Evolutionary conservation across 1,140 invertebrate species (phyloP).

Genomic region (Heterodera schachtii): DNA sequence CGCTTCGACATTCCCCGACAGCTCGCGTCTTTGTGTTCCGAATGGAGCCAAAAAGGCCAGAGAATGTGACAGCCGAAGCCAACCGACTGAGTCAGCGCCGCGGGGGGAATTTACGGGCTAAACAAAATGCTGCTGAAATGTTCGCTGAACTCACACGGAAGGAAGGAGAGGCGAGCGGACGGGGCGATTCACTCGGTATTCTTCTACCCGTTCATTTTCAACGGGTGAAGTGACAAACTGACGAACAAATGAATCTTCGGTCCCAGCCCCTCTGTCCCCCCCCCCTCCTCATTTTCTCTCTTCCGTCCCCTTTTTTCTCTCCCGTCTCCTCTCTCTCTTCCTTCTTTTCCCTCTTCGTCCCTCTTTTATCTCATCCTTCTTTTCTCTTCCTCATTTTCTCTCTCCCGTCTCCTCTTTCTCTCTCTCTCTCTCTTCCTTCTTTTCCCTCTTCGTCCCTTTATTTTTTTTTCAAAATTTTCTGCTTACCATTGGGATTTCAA

Average conservation of each 20-base stretch:
- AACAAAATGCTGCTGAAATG: not conserved
- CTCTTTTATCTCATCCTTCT: not conserved
- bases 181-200: not conserved
- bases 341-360: not conserved
- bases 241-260: slow-evolving; percentile 3
- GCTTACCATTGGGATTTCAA: no score
- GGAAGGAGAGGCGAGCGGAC: not conserved
- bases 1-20: not conserved
- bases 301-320: not conserved
- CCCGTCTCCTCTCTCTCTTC: not conserved
- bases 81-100: not conserved
- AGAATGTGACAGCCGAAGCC: not conserved
- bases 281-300: not conserved
- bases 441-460: no score
- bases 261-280: not conserved
- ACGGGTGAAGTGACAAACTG: not conserved
- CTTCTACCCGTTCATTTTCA: no score
- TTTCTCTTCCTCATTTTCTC: not conserved
- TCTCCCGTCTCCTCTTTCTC: not conserved
- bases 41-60: not conserved
- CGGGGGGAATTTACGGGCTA: not conserved
- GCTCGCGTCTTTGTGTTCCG: not conserved
- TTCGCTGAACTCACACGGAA: not conserved
- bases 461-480: no score
- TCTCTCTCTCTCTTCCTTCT: no score